Evolutionary conservation across 2,113 vertebrate species (phyloP).

Genomic region (Tyrannus savana): DNA sequence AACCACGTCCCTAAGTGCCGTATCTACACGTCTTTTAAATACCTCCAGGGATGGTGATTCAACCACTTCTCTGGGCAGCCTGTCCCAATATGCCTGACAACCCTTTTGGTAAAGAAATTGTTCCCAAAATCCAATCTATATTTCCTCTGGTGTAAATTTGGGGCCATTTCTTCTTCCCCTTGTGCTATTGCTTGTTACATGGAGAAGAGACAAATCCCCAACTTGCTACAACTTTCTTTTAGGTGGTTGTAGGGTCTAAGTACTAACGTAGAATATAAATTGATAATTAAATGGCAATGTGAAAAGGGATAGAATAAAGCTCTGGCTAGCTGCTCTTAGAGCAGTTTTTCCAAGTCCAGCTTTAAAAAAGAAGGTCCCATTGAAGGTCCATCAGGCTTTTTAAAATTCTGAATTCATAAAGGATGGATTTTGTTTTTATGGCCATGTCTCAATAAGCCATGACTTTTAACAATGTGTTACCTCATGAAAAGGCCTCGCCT

Average conservation of each 20-base stretch:
- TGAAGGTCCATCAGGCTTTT: not conserved
- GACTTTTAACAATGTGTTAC: not conserved
- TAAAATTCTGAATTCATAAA: not conserved
- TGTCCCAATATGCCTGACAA: not conserved
- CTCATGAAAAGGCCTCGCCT: not conserved
- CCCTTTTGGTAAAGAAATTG: not conserved
- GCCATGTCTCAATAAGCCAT: not conserved
- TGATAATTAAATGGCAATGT: not conserved
- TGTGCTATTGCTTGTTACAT: not conserved
- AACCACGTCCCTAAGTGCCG: not conserved
- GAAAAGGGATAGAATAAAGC: not conserved
- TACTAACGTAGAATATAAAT: not conserved
- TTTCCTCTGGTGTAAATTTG: not conserved
- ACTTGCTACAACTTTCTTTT: not conserved
- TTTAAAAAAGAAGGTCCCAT: not conserved
- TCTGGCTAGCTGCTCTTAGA: not conserved
- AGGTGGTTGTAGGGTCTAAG: not conserved
- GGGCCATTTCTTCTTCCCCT: not conserved
- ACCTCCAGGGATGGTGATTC: not conserved
- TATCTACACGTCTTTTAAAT: not conserved
- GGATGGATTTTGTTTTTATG: not conserved
- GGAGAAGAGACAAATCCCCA: not conserved
- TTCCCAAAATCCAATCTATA: not conserved
- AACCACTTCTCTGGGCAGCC: not conserved
- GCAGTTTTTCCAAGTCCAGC: not conserved